Evolutionary conservation across 1,140 invertebrate species (phyloP).

Genomic region (Rhopalosiphum padi): DNA sequence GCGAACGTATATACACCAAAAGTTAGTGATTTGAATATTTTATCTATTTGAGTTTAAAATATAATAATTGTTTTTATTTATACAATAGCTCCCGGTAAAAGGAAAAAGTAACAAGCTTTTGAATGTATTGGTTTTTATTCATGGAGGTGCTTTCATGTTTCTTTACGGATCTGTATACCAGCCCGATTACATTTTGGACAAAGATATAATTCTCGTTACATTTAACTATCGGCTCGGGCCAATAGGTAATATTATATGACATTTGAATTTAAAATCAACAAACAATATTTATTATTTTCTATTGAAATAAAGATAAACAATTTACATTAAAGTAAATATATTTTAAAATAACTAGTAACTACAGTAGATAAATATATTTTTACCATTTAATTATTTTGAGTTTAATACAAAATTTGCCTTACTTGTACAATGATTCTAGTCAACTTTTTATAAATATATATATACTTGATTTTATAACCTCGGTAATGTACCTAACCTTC

Average conservation of each 20-base stretch:
- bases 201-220: slow-evolving; percentile 72
- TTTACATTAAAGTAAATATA: no score
- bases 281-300: not conserved
- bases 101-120: slow-evolving; percentile 5
- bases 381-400: not conserved
- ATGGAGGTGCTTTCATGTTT: slow-evolving; percentile 65
- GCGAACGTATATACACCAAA: slow-evolving; percentile 59
- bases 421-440: no score
- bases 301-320: not conserved
- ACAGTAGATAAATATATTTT: not conserved
- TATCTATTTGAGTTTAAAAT: not conserved
- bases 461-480: not conserved
- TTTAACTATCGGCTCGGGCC: slow-evolving; percentile 73
- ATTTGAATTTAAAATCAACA: not conserved
- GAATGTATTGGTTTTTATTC: slow-evolving; percentile 66
- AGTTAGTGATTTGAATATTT: slow-evolving; percentile 54
- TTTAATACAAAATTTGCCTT: not conserved
- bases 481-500: not conserved
- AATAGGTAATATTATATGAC: slow-evolving; percentile 59
- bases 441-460: no score
- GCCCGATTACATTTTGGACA: slow-evolving; percentile 64
- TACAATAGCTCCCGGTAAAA: not conserved
- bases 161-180: slow-evolving; percentile 64
- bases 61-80: not conserved
- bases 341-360: no score